Percentiles rank a stretch among this genome's conserved stretches.
Evolutionary conservation across 2,888 invertebrate genomes (phyloP).

Genomic region (Meliscaeva auricollis): DNA sequence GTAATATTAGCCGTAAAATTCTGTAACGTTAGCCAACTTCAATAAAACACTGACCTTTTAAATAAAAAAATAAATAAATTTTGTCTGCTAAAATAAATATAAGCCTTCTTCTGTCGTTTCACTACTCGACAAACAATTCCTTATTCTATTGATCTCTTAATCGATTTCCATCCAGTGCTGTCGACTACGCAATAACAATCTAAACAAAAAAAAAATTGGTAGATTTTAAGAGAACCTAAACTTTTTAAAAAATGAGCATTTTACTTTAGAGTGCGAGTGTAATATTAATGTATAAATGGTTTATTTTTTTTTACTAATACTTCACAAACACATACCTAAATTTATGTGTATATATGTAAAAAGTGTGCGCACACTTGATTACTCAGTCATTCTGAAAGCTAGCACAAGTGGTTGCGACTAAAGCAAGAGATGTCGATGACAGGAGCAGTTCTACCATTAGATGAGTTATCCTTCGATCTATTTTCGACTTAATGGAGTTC

Average conservation of each 20-base stretch:
- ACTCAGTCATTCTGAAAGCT: slow-evolving; percentile 48
- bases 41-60: too few relatives aligned
- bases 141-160: too few relatives aligned
- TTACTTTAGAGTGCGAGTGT: not conserved
- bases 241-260: not conserved
- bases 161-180: too few relatives aligned
- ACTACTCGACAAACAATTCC: too few relatives aligned
- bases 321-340: not conserved
- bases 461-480: slow-evolving; percentile 50
- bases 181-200: too few relatives aligned
- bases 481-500: slow-evolving; percentile 58
- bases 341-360: not conserved
- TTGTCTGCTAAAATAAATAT: too few relatives aligned
- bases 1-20: too few relatives aligned
- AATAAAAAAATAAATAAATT: too few relatives aligned
- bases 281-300: not conserved
- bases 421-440: slow-evolving; percentile 54
- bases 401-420: slow-evolving; percentile 37
- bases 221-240: too few relatives aligned
- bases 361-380: slow-evolving; percentile 50
- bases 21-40: too few relatives aligned
- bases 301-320: not conserved
- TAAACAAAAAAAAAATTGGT: too few relatives aligned
- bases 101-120: too few relatives aligned
- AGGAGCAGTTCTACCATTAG: slow-evolving; percentile 12